Evolutionary conservation across 2,888 invertebrate species (phyloP).

Genomic region (Rotaria sp.): DNA sequence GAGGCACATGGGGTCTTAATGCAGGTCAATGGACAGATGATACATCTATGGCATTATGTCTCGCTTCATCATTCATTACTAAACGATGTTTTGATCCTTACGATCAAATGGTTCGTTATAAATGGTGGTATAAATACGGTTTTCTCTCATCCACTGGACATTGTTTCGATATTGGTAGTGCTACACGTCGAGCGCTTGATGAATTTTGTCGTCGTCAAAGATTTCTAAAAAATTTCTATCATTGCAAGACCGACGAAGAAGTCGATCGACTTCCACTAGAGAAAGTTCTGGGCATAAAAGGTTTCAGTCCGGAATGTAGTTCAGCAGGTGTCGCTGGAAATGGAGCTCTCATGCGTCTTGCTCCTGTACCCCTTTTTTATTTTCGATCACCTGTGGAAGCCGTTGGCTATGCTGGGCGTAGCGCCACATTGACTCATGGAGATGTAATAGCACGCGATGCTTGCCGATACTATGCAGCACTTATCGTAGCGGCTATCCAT

Average conservation of each 20-base stretch:
- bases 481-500: background rate
- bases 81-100: background rate
- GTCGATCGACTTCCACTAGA: background rate
- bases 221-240: background rate
- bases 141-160: background rate
- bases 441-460: background rate
- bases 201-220: background rate
- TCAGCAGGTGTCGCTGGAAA: background rate
- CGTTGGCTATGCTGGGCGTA: background rate
- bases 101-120: conserved; percentile 2
- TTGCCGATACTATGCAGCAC: background rate
- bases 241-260: background rate
- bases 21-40: background rate
- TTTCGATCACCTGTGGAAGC: background rate
- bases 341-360: background rate
- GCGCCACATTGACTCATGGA: background rate
- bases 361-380: background rate
- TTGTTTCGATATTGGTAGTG: background rate
- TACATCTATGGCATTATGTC: background rate
- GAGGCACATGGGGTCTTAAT: background rate
- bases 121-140: background rate
- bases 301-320: background rate
- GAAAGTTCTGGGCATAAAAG: background rate
- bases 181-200: background rate
- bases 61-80: background rate